Evolutionary conservation across 2,797 vertebrate genomes (phyloP).

Genomic region (Crax fasciolata): DNA sequence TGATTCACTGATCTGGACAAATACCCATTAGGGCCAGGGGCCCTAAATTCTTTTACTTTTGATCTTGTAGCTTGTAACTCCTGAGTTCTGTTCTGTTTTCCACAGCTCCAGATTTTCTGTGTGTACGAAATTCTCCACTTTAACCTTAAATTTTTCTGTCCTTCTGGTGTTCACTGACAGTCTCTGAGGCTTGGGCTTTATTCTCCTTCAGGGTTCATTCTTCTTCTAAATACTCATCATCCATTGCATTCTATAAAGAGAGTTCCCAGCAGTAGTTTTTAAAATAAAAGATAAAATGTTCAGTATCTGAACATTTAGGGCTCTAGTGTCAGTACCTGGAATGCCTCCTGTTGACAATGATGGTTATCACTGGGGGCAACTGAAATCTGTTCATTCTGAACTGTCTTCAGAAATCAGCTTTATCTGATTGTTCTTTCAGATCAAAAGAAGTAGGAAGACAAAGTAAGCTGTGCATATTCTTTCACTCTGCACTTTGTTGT

Average conservation of each 20-base stretch:
- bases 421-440: constrained; percentile 87
- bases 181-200: constrained; percentile 78
- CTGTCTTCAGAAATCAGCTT: constrained; percentile 83
- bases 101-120: constrained; percentile 38
- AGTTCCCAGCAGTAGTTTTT: constrained; percentile 84
- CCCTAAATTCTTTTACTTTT: neutral
- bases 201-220: constrained; percentile 79
- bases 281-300: constrained; percentile 83
- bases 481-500: constrained; percentile 84
- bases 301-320: constrained; percentile 80
- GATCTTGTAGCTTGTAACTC: constrained; percentile 3
- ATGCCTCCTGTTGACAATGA: constrained; percentile 85
- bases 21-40: neutral
- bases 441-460: constrained; percentile 84
- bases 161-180: constrained; percentile 68
- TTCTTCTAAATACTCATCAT: constrained; percentile 83
- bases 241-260: constrained; percentile 79
- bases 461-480: constrained; percentile 81
- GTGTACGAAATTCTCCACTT: constrained; percentile 42
- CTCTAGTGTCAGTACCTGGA: constrained; percentile 79
- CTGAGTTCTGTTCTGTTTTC: constrained; percentile 30
- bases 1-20: neutral
- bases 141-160: constrained; percentile 78
- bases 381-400: constrained; percentile 80
- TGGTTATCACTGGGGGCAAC: constrained; percentile 80